Conservation (phyloP, 1,140 invertebrate species). For the Heliconius himera region DNA sequence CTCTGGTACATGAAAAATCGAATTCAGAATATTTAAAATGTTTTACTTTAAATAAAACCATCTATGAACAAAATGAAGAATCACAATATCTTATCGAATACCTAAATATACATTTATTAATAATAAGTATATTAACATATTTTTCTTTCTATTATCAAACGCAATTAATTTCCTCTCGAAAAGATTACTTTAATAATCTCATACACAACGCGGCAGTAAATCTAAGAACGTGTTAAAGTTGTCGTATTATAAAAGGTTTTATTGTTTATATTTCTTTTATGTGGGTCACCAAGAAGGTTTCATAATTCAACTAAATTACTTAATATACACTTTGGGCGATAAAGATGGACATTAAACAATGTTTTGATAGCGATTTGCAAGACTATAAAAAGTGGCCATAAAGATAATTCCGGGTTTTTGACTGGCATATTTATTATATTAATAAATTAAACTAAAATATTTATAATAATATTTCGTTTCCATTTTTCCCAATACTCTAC, state of each 20-base stretch:
- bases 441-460: not conserved
- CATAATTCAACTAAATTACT: conserved; percentile 70
- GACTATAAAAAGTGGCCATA: conserved; percentile 72
- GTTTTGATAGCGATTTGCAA: conserved; percentile 68
- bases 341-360: conserved; percentile 61
- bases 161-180: not conserved
- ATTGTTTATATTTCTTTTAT: conserved; percentile 59
- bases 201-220: not conserved
- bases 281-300: conserved; percentile 45
- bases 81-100: not conserved
- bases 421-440: not conserved
- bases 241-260: conserved; percentile 45
- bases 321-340: conserved; percentile 62
- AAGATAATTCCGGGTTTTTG: conserved; percentile 61
- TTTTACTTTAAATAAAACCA: no score
- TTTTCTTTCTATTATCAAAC: not conserved
- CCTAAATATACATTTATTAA: not conserved
- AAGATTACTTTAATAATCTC: not conserved
- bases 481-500: no score
- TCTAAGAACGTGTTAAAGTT: conserved; percentile 16
- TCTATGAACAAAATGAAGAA: no score
- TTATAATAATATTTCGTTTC: not conserved
- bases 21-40: no score
- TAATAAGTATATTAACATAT: not conserved
- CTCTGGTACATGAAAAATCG: no score